Evolutionary conservation across 2,888 invertebrate species (phyloP), one percentile per base, ranked within the genome.

Genomic region (Sarcophaga caerulescens): DNA sequence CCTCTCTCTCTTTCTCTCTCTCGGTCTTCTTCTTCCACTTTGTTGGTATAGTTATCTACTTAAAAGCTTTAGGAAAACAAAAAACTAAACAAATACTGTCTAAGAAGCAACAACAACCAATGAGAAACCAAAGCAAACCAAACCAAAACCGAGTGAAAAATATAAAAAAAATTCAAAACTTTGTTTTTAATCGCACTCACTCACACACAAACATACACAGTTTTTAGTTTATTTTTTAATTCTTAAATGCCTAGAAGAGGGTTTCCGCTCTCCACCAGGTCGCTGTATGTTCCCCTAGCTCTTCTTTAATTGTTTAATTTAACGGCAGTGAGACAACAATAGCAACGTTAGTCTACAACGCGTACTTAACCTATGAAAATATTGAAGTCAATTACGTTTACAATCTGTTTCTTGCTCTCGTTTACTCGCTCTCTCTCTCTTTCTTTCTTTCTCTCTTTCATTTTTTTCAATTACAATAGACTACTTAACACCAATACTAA

Each of bases 41-140:
- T 47, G 47, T 35, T 35, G 35, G 35, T 35, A 35, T 35, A 35
- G 10, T 35, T 19, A 57, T 70, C 69, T 63, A 70, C 75, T 76
- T 81, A 76, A 76, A 70, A 81, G 69, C 81, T 81, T 75, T 75
- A n/a, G 62, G 59, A 75, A 44, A 81, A 45, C 45, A 11, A 47
- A 52, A 25, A 68, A 57, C 19, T 0, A 35, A 8, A 10, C 35
- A 35, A 35, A 35, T 35, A 35, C 8, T 35, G 35, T 8, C 45
- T n/a, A 23, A 79, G 17, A 63, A 71, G 35, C 47, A 25, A 74
- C 17, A 68, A 68, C 60, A 68, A 52, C n/a, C 59, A 47, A 73
- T 21, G 45, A 44, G 8, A 68, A 74, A 73, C 14, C 65, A 23
- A 19, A 47, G 25, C 45, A 59, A 57, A n/a, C 1, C n/a, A 45